These are phyloP conservation scores for Gallinago stenura DNA, from an alignment of 2,797 vertebrate species.

Conservation along the genomic window DNA sequence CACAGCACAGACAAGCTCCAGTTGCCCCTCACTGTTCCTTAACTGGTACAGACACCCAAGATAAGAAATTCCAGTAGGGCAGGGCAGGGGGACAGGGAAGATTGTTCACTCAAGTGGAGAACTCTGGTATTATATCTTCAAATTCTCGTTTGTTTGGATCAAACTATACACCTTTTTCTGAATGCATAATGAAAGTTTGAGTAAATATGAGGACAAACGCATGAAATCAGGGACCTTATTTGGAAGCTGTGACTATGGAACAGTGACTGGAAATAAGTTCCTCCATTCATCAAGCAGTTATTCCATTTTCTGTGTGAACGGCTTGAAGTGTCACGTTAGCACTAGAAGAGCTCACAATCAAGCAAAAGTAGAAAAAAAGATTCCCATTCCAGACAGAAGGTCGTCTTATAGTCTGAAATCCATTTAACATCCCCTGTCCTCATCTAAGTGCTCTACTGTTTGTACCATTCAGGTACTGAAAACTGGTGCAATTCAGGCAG, in stretches of 20 bases:
- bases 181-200: background rate
- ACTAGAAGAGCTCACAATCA: background rate
- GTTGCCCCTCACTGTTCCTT: background rate
- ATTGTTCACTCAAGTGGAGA: background rate
- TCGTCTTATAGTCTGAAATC: background rate
- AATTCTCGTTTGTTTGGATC: background rate
- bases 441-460: background rate
- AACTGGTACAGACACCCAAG: background rate
- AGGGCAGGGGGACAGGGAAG: background rate
- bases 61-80: background rate
- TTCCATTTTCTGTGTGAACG: background rate
- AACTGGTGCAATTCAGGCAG: background rate
- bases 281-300: background rate
- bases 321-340: background rate
- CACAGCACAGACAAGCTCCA: background rate
- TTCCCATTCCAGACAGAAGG: background rate
- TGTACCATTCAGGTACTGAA: background rate
- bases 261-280: background rate
- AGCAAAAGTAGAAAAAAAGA: background rate
- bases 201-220: slow-evolving; percentile 2
- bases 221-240: background rate
- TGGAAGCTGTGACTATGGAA: background rate
- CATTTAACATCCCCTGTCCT: background rate
- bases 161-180: background rate
- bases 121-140: background rate